phyloP scores from a whole-genome alignment of 2,888 invertebrate genomes.

The Sarcophaga rosellei region DNA sequence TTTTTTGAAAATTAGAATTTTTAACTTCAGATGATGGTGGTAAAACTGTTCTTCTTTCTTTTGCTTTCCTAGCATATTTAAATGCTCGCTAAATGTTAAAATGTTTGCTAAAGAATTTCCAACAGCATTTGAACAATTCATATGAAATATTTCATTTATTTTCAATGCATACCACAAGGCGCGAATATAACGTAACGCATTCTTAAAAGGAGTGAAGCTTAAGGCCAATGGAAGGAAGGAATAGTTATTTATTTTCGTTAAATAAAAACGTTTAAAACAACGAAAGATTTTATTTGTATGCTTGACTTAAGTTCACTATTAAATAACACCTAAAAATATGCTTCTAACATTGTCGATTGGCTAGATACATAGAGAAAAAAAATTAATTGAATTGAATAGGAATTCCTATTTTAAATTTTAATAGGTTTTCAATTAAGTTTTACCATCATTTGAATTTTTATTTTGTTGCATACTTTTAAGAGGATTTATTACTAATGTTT shows the following conservation, averaged over 20 bases:
- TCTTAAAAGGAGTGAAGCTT: background rate
- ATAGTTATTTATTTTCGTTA: background rate
- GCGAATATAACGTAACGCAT: background rate
- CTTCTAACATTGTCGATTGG: background rate
- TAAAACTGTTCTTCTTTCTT: background rate
- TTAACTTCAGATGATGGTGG: background rate
- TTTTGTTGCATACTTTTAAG: constrained; percentile 21
- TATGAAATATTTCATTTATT: background rate
- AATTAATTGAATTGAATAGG: background rate
- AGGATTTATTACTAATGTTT: constrained; percentile 34
- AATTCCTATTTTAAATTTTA: background rate
- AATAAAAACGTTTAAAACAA: no score
- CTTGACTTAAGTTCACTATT: no score
- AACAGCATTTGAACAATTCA: background rate
- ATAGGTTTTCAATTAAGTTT: background rate
- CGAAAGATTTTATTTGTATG: no score
- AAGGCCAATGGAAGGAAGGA: background rate
- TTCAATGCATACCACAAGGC: background rate
- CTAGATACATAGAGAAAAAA: no score
- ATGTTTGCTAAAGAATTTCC: background rate
- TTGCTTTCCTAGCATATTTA: no score
- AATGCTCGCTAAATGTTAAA: no score
- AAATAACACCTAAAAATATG: background rate
- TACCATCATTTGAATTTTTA: background rate
- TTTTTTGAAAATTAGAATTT: constrained; percentile 33